Evolutionary conservation across 2,888 invertebrate genomes (phyloP), one percentile per base, ranked within the genome.

Genomic region (Zootermopsis nevadensis): DNA sequence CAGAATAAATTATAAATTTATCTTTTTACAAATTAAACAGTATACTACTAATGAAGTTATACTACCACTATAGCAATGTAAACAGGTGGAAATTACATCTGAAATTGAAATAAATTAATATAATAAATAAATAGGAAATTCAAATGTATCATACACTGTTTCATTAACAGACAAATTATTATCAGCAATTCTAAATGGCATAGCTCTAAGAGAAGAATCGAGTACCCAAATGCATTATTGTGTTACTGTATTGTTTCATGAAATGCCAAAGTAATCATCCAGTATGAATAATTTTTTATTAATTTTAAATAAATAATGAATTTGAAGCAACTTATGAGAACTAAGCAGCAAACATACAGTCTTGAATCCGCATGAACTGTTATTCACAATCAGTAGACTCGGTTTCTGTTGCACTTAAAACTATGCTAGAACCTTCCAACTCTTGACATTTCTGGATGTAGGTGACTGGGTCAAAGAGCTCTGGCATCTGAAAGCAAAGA

Each of bases 321-420:
- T 22, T 33, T 69, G 8, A 69, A 69, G 33, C 12, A 24, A 60
- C 60, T 60, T 48, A 48, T 48, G 48, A 66, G 66, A 66, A 69
- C 69, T 69, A 33, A 38, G 74, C 74, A 38, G 31, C n/a, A 38
- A 74, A 38, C 74, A 74, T 38, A 74, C 69, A 74, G 38, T 31
- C 15, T 30, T 8, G 8, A 69, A 22, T 38, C 0, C 22, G 8
- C 6, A 33, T 27, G 24, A n/a, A 24, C 12, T 35, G 38, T 74
- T 42, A 85, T 69, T 85, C 85, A 27, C 67, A 80, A 24, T 85
- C 85, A 8, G 82, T 74, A 30, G 85, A 79, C 15, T 85, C 85
- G n/a, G 77, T 83, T 53, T 85, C 85, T 35, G 85, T 81, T 33
- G 83, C 84, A 82, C 85, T 84, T 60, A 85, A 42, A 77, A 85